Conservation (phyloP, 2,797 vertebrate genomes). For the Chelidonichthys spinosus region DNA sequence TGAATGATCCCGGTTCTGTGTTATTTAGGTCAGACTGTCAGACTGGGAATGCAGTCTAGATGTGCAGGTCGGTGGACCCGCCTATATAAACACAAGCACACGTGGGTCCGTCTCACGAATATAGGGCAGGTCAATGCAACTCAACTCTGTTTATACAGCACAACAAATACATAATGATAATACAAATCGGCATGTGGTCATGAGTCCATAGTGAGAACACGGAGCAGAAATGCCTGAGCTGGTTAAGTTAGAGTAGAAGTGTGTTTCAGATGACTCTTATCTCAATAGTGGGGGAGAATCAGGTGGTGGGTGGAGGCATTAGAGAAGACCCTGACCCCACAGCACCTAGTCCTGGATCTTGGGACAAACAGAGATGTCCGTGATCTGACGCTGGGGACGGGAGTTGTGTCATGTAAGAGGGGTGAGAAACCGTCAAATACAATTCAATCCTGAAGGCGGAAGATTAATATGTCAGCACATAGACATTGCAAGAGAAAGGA, state of each 20-base stretch:
- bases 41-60: not conserved
- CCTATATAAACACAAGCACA: not conserved
- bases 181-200: not conserved
- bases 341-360: not conserved
- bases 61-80: not conserved
- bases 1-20: not conserved
- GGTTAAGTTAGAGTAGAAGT: not conserved
- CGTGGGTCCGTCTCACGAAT: not conserved
- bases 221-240: not conserved
- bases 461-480: not conserved
- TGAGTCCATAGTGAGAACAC: not conserved
- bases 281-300: not conserved
- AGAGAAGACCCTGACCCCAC: not conserved
- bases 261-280: not conserved
- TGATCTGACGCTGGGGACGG: not conserved
- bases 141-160: too few relatives aligned
- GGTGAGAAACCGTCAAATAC: not conserved
- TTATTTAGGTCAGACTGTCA: not conserved
- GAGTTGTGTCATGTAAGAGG: not conserved
- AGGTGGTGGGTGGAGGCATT: not conserved
- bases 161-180: too few relatives aligned
- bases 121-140: too few relatives aligned
- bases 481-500: not conserved
- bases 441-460: not conserved
- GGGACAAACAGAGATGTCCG: not conserved